phyloP scores from a whole-genome alignment of 1,140 invertebrate genomes.

The Carcinoscorpius rotundicauda region DNA sequence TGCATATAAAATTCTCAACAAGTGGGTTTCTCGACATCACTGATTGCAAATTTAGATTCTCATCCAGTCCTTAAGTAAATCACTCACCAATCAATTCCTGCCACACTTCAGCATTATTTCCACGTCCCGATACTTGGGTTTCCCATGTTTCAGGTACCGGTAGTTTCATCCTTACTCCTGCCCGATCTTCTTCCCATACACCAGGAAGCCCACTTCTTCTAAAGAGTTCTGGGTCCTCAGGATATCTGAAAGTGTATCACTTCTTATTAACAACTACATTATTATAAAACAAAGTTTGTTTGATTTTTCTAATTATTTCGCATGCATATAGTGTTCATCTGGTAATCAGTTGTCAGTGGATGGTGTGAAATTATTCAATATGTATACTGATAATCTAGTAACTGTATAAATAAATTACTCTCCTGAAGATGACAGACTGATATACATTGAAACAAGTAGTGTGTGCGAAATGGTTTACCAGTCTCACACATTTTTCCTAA shows the following conservation, averaged over 20 bases:
- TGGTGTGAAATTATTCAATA: too few relatives aligned
- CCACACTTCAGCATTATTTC: constrained; percentile 37
- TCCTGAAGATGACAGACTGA: too few relatives aligned
- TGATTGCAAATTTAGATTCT: too few relatives aligned
- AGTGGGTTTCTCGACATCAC: too few relatives aligned
- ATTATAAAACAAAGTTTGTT: constrained; percentile 3
- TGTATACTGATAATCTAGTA: too few relatives aligned
- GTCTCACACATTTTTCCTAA: too few relatives aligned
- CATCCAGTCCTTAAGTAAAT: too few relatives aligned
- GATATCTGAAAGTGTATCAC: constrained; percentile 32
- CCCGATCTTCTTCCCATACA: constrained; percentile 32
- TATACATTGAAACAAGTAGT: too few relatives aligned
- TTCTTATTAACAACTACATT: constrained; percentile 1
- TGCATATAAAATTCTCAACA: too few relatives aligned
- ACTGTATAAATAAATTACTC: too few relatives aligned
- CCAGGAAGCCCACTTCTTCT: constrained; percentile 34
- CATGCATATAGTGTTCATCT: background rate
- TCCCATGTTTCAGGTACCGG: constrained; percentile 41
- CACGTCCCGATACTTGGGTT: constrained; percentile 37
- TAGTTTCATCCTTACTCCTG: constrained; percentile 40
- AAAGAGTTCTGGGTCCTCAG: constrained; percentile 33
- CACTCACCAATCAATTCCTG: constrained; percentile 22
- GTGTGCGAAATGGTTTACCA: too few relatives aligned
- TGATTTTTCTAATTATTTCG: background rate
- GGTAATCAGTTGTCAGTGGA: background rate